Conservation (phyloP, 1,140 invertebrate genomes). For the Aphelenchoides besseyi region DNA sequence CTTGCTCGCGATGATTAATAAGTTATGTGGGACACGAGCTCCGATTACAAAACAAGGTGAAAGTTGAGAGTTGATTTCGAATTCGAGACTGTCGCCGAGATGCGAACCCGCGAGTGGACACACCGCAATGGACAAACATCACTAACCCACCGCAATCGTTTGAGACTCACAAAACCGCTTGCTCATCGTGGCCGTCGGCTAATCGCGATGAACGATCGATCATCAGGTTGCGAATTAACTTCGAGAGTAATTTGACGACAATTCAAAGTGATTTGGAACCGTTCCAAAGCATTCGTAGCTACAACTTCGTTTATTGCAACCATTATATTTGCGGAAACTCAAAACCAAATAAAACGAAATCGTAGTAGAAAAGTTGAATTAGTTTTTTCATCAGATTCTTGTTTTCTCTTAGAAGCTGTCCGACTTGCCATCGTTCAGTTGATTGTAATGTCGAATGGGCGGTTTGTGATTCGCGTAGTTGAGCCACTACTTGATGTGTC, state of each 20-base stretch:
- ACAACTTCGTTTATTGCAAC: neutral
- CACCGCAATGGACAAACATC: neutral
- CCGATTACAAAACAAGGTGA: neutral
- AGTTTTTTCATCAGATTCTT: constrained; percentile 1
- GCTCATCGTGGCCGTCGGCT: constrained; percentile 1
- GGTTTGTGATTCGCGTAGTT: neutral
- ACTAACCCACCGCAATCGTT: neutral
- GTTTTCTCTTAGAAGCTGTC: neutral
- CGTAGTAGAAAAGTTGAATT: constrained; percentile 20
- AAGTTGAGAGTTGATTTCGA: neutral
- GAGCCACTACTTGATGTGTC: neutral
- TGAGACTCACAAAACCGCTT: neutral
- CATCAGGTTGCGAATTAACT: neutral
- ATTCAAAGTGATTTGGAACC: no score
- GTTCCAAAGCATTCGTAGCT: no score
- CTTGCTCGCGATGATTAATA: neutral
- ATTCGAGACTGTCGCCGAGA: neutral
- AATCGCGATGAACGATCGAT: neutral
- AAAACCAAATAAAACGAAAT: constrained; percentile 24
- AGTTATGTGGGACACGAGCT: neutral
- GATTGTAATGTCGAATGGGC: constrained; percentile 16
- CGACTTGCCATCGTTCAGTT: neutral
- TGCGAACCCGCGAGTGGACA: neutral
- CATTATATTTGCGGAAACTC: neutral
- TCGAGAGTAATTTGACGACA: no score